These are phyloP conservation scores for Dryobotodes eremita DNA, from an alignment of 2,888 invertebrate genomes.

Conservation along the genomic window DNA sequence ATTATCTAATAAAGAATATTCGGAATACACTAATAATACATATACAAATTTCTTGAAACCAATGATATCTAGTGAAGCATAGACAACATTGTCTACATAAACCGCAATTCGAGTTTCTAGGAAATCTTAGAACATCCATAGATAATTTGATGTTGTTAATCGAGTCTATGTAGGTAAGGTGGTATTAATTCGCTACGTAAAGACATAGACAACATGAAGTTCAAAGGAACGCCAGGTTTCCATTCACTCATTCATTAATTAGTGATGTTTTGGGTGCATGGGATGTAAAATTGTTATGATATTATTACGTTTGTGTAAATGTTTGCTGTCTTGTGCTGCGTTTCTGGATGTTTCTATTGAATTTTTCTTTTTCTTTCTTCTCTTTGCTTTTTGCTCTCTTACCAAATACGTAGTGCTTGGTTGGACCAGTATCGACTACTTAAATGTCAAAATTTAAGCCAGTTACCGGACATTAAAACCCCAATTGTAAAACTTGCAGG, in stretches of 20 bases:
- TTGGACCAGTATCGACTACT: too few species aligned
- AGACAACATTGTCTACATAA: background rate
- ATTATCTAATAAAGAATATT: background rate
- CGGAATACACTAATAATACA: background rate
- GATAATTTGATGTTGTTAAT: background rate
- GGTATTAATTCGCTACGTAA: slow-evolving; percentile 2
- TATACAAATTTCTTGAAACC: background rate
- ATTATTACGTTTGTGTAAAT: background rate
- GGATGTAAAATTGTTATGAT: background rate
- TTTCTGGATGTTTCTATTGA: background rate
- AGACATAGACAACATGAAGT: too few species aligned
- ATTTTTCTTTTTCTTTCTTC: too few species aligned
- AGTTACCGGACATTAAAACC: too few species aligned
- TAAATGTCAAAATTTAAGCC: too few species aligned
- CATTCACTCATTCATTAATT: slow-evolving; percentile 32
- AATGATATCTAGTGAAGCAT: background rate
- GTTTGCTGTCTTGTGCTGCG: background rate
- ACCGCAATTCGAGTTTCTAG: background rate
- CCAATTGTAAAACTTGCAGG: too few species aligned
- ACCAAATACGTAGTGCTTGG: too few species aligned
- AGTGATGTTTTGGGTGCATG: background rate
- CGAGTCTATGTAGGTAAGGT: background rate
- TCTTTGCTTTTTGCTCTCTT: too few species aligned
- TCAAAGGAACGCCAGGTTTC: slow-evolving; percentile 11
- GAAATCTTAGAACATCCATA: background rate